Evolutionary conservation across 2,113 vertebrate species (phyloP), one percentile per base, ranked within the genome.

Genomic region (Clarias batrachus): DNA sequence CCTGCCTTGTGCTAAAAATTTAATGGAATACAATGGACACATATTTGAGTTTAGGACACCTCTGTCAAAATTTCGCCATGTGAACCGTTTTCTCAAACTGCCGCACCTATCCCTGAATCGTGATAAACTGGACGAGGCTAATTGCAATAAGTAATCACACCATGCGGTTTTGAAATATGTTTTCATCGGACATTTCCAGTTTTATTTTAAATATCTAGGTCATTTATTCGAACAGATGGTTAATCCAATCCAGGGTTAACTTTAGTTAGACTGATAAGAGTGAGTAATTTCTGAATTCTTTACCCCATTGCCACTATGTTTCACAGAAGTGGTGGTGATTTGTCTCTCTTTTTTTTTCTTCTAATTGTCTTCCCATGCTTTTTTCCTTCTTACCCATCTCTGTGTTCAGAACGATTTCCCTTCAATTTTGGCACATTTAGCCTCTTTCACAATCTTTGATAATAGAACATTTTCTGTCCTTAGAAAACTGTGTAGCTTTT

Each of bases 381-480:
- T 80, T 80, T 80, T 60, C 77, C 77, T 60, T 27, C 52, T 57
- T 57, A 27, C 52, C 54, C 27, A 33, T 59, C 17, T 80, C 27
- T 80, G 0, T 10, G 27, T 80, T 80, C 54, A 30, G 54, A 79
- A 79, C 27, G 3, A 2, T 30, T 78, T 78, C 54, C 14, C 27
- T 56, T 80, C 27, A n/a, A 21, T 37, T 60, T 57, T 8, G 12
- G 59, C 60, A 48, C 60, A 82, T 65, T 56, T 52, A 66, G 60
- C 62, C 62, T 82, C 21, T 65, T 82, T 82, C 25, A 37, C 33
- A 65, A n/a, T 82, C 80, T 65, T 48, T 48, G 33, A 65, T 65
- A 82, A 82, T 65, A 54, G 41, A n/a, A n/a, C 60, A 66, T 82
- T 66, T 82, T 82, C 80, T 82, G 37, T 82, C 23, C 25, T 82